phyloP scores from a whole-genome alignment of 2,797 vertebrate genomes.

The Selene dorsalis region DNA sequence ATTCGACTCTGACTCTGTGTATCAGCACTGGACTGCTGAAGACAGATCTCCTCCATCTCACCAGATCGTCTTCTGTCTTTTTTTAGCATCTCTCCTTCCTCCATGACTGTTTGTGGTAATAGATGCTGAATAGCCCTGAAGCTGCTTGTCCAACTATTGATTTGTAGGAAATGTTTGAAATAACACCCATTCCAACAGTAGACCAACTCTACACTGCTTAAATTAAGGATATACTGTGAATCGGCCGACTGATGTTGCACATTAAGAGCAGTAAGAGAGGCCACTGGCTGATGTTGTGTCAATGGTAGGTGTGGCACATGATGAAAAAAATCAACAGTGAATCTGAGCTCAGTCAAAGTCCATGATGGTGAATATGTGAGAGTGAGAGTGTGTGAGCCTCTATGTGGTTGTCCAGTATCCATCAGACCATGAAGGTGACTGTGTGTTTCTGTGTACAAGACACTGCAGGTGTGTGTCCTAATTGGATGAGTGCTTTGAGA shows the following conservation, averaged over 20 bases:
- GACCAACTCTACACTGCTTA: not conserved
- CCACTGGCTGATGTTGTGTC: conserved; percentile 33
- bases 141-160: conserved; percentile 39
- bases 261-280: not conserved
- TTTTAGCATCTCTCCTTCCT: not conserved
- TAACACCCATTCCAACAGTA: not conserved
- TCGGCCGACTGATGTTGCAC: not conserved
- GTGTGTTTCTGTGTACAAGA: no score
- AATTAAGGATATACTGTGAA: not conserved
- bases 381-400: no score
- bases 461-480: not conserved
- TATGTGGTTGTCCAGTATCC: not conserved
- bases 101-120: conserved; percentile 28
- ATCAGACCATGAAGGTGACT: not conserved
- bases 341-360: not conserved
- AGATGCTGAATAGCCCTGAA: conserved; percentile 34
- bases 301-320: conserved; percentile 7
- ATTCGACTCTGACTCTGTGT: conserved; percentile 23
- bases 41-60: conserved; percentile 16
- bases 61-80: conserved; percentile 8
- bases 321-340: conserved; percentile 1
- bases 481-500: not conserved
- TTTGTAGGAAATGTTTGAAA: conserved; percentile 26
- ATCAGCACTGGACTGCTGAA: conserved; percentile 1
- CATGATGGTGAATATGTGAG: no score